phyloP scores from a whole-genome alignment of 2,888 invertebrate species.

The Meloe dianella region DNA sequence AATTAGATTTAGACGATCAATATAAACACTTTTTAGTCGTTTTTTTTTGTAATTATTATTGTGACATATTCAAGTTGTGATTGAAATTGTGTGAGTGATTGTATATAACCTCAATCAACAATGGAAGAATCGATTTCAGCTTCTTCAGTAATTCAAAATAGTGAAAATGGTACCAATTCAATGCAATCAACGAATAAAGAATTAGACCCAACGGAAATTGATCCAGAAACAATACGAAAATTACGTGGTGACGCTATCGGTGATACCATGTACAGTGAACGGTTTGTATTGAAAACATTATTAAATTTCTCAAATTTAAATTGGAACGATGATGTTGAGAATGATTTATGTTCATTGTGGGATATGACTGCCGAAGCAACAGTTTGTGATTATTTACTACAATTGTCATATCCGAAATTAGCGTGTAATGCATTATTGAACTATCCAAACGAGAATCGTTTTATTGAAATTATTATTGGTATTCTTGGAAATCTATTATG shows the following conservation, averaged over 20 bases:
- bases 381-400: slow-evolving; percentile 72
- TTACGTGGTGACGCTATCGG: slow-evolving; percentile 81
- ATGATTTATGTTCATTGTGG: slow-evolving; percentile 80
- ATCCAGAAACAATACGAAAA: slow-evolving; percentile 58
- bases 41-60: no score
- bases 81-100: no score
- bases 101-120: neutral
- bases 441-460: slow-evolving; percentile 65
- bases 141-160: neutral
- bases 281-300: slow-evolving; percentile 73
- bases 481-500: slow-evolving; percentile 83
- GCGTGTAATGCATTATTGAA: slow-evolving; percentile 65
- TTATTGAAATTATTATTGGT: slow-evolving; percentile 82
- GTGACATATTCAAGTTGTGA: no score
- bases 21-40: no score
- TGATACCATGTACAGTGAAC: slow-evolving; percentile 78
- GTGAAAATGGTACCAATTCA: neutral
- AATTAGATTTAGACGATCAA: no score
- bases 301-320: slow-evolving; percentile 68
- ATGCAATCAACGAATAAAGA: slow-evolving; percentile 4
- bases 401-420: slow-evolving; percentile 72
- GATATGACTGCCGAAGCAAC: slow-evolving; percentile 84
- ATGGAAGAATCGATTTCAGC: neutral
- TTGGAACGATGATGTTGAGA: slow-evolving; percentile 70
- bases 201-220: slow-evolving; percentile 46